Base-by-base conservation (phyloP, 2,888 invertebrate species). In the Aphelenchoides bicaudatus region DNA sequence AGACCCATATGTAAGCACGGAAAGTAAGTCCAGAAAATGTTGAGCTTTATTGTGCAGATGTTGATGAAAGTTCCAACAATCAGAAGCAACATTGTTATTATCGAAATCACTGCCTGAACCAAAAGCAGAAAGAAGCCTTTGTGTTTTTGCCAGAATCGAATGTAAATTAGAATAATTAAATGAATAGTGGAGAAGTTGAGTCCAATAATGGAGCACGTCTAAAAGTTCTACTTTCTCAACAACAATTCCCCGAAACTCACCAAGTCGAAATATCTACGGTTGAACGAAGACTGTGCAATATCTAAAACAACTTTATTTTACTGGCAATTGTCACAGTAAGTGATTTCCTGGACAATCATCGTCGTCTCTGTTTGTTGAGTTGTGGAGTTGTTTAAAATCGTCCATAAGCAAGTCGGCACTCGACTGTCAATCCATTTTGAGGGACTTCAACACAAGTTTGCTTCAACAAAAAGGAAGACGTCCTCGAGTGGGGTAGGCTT, bases 81-180 rank as follows among this genome's bases (percentile, higher is more conserved):
- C 21, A 66, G 56, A 10, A 66, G 52, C 3, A 62, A 13, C 8
- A 65, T 60, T 8, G 63, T 66, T 16, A 60, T 8, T n/a, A 65
- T 49, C 29, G 61, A 58, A 19, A 65, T 34, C 6, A 62, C 37
- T 19, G 38, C 52, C 4, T 51, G 52, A 37, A 51, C 25, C 37
- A 66, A 48, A 6, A 66, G 58, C 29, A 66, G 47, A 23, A 64
- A 65, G 48, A 62, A 66, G 16, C 66, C 66, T 34, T 64, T 65
- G 1, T 48, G 46, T 25, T 59, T 59, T 39, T 57, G 53, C 50
- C 47, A 53, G 23, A 52, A 55, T 8, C 59, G 55, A 28, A 66
- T 59, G 53, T 66, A 66, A 16, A 59, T 46, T 2, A 66, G 61
- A 2, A 66, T 43, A 16, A 47, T 34, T 39, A 66, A 38, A 34